phyloP scores from a whole-genome alignment of 2,113 vertebrate genomes.

The Copsychus sechellarum region DNA sequence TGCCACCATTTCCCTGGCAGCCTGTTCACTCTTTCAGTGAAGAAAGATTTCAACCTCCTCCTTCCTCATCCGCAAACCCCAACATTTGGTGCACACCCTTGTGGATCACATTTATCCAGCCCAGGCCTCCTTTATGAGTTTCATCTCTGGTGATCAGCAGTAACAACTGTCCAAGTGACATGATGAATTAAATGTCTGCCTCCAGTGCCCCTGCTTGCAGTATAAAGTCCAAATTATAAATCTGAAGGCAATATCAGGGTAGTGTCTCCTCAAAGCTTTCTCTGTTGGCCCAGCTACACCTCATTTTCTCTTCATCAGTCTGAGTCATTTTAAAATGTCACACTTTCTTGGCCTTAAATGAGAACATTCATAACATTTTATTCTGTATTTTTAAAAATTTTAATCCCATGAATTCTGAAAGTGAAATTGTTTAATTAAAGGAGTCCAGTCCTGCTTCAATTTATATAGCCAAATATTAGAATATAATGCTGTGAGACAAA shows the following conservation, averaged over 20 bases:
- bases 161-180: not conserved
- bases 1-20: not conserved
- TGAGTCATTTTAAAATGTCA: not conserved
- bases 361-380: not conserved
- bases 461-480: not conserved
- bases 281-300: rapidly evolving
- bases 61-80: not conserved
- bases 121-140: not conserved
- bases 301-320: not conserved
- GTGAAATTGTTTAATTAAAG: not conserved
- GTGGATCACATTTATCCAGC: not conserved
- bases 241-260: not conserved
- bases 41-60: not conserved
- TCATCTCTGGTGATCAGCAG: not conserved
- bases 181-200: not conserved
- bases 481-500: not conserved
- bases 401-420: not conserved
- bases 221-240: not conserved
- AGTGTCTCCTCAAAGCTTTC: not conserved
- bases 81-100: not conserved
- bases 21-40: not conserved
- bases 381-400: not conserved
- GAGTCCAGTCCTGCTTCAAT: not conserved
- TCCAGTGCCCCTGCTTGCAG: not conserved
- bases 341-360: not conserved